Conservation (phyloP, 2,888 invertebrate species). For the Neoscelio sp. region DNA sequence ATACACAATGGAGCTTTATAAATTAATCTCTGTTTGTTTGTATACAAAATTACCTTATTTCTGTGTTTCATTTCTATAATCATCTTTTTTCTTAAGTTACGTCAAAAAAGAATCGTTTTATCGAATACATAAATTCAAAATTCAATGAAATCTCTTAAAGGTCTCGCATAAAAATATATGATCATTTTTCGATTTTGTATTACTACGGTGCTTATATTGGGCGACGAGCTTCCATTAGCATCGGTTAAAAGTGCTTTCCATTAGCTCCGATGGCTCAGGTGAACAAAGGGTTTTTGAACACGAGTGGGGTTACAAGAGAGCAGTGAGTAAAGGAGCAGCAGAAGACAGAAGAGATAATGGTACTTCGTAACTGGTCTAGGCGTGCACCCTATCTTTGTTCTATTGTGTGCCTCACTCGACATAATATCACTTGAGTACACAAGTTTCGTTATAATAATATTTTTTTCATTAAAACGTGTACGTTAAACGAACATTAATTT, state of each 20-base stretch:
- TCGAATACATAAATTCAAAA: constrained; percentile 32
- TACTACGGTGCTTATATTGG: constrained; percentile 63
- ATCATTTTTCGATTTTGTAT: constrained; percentile 65
- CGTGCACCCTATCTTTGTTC: constrained; percentile 65
- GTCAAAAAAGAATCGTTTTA: constrained; percentile 3
- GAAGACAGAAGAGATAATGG: constrained; percentile 68
- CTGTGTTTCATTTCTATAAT: constrained; percentile 1
- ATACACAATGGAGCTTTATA: too few species aligned
- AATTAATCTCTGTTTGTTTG: too few species aligned
- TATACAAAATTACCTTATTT: too few species aligned
- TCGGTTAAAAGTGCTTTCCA: constrained; percentile 80
- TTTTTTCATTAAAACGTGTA: constrained; percentile 22
- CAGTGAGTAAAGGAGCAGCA: constrained; percentile 66
- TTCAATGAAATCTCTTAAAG: constrained; percentile 49
- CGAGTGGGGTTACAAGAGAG: constrained; percentile 71
- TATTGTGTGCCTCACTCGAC: constrained; percentile 55
- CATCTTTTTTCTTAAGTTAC: constrained; percentile 25
- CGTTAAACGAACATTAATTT: constrained; percentile 7
- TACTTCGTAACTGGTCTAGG: constrained; percentile 67
- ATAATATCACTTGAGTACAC: constrained; percentile 60
- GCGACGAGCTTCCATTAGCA: constrained; percentile 77
- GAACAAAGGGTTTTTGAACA: constrained; percentile 75
- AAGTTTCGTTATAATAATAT: constrained; percentile 60
- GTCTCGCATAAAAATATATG: constrained; percentile 30
- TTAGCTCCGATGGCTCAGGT: constrained; percentile 75